Evolutionary conservation across 2,888 invertebrate species (phyloP), one percentile per base, ranked within the genome.

Genomic region (Euspilapteryx auroguttella): DNA sequence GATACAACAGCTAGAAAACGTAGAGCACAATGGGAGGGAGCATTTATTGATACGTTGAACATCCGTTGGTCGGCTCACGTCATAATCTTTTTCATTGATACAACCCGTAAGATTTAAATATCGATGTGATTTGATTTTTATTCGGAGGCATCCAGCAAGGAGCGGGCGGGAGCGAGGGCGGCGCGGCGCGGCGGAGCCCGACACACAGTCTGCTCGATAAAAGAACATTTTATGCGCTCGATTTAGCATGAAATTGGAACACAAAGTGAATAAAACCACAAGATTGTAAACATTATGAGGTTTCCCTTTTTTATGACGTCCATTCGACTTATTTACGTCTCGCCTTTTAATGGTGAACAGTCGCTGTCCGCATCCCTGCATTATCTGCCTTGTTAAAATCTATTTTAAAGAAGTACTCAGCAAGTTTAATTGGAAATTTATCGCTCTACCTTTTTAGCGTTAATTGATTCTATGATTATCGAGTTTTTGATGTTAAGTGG

Each of bases 211-310:
- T 73, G 63, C 62, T 50, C 63, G 69, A 69, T 71, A 69, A 69
- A 71, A 53, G 56, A 68, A 57, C 57, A 66, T 75, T 71, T 71
- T 61, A 68, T 65, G 64, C 69, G 65, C 65, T 66, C 65, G 66
- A 73, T 75, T 75, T 75, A 75, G 69, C 75, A 73, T 73, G 73
- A 75, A 75, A 75, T 75, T 75, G 73, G 68, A 71, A 71, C 62
- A 73, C 75, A 75, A 73, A 71, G 75, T 73, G 75, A 71, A 73
- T 75, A 73, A 73, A 73, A 69, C 69, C 68, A 71, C 73, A 66
- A 66, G 71, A 73, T 69, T 69, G 73, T 75, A 71, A 75, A 71
- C 73, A 75, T 73, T 69, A 71, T 55, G 63, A 68, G 64, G 59
- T 64, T 57, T 62, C 64, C 47, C 61, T 69, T 73, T 73, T 73